Evolutionary conservation across 2,113 vertebrate genomes (phyloP), one percentile per base, ranked within the genome.

Genomic region (Aythya baeri): DNA sequence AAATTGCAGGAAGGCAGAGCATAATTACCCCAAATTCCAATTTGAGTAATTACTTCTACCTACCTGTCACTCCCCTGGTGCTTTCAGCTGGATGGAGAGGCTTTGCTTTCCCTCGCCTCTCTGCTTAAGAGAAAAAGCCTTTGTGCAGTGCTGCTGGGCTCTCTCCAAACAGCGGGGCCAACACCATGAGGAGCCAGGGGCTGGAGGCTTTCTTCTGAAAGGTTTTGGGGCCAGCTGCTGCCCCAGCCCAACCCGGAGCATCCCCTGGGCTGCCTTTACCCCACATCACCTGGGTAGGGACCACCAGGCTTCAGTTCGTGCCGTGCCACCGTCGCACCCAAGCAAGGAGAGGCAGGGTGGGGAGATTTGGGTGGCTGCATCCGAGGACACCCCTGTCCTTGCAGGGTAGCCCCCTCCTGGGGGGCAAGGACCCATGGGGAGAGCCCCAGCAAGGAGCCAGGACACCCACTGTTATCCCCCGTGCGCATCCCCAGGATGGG

Each of bases 391-490:
- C 36, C 43, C 57, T 20, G 22, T 21, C 31, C 17, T 32, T 23
- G 36, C 29, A 11, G 17, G 25, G n/a, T 26, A 65, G 61, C 8
- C 73, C 8, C 26, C 6, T 46, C 41, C 23, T 17, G 67, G 43
- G 44, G 29, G 34, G 23, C 0, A 1, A 6, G 15, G 16, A 77
- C 55, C 11, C 16, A 2, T 0, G 2, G 11, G 27, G 54, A 65
- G 44, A 83, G 4, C 50, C 50, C 29, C 31, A 3, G 17, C 1
- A 0, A 8, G 14, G 1, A 5, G 32, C 20, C 36, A 68, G 70
- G 54, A 32, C 4, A 0, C 0, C 1, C 26, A 32, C 2, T 9
- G 29, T 9, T 17, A 49, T 2, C 2, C 2, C 3, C 8, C 0
- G 1, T 22, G n/a, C 1, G 31, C 6, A 1, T 50, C 43, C 34